A percentile compares a stretch with the other conserved stretches of the same genome.
phyloP scores from a whole-genome alignment of 2,888 invertebrate species.

The Conus canariensis region DNA sequence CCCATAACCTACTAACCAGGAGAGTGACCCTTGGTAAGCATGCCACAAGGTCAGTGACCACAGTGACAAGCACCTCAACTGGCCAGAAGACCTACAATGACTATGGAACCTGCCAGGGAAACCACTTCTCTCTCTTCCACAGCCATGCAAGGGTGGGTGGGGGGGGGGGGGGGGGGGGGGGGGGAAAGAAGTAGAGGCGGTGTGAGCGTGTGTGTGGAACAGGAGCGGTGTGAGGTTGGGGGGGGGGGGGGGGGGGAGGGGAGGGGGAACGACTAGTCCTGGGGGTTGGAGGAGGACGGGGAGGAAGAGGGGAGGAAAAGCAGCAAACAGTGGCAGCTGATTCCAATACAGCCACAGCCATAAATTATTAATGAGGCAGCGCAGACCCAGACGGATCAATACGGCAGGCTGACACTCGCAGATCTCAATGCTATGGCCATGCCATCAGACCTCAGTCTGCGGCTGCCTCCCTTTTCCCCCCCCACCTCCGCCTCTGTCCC shows the following conservation, averaged over 20 bases:
- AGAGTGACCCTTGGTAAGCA: neutral
- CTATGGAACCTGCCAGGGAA: neutral
- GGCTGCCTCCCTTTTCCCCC: neutral
- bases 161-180: too few species aligned
- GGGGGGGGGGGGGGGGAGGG: neutral
- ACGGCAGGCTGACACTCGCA: constrained; percentile 32
- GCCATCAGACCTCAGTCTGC: constrained; percentile 24
- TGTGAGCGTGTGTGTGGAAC: too few species aligned
- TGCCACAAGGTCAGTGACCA: constrained; percentile 18
- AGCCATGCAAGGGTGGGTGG: neutral
- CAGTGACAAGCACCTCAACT: neutral
- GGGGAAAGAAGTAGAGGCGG: neutral
- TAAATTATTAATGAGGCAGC: constrained; percentile 43
- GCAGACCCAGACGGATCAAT: constrained; percentile 46
- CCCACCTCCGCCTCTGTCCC: neutral
- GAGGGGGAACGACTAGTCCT: neutral
- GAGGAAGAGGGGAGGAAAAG: neutral
- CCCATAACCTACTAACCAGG: constrained; percentile 10
- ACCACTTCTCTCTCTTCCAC: constrained; percentile 13
- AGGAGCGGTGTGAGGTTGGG: neutral
- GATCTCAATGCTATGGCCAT: constrained; percentile 32
- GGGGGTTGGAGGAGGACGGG: neutral
- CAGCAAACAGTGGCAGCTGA: constrained; percentile 44
- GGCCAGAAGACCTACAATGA: neutral
- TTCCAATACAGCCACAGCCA: constrained; percentile 41